Percentiles rank a stretch among this genome's conserved stretches.
Evolutionary conservation across 2,113 vertebrate species (phyloP).

Genomic region (Fregetta grallaria): DNA sequence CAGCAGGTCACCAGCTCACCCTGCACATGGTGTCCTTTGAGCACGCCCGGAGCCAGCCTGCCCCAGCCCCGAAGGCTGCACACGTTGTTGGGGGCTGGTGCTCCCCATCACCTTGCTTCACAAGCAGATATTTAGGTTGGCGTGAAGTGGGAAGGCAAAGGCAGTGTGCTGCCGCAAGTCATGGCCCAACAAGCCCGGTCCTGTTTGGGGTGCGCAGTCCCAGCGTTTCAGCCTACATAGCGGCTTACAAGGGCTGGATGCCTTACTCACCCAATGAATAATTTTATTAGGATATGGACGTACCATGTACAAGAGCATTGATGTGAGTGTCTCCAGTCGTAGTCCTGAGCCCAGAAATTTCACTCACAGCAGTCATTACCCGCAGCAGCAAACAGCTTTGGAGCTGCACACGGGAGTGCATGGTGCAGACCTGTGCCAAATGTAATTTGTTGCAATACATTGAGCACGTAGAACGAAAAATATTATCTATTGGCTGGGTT

Average conservation of each 20-base stretch:
- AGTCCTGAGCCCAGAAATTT: not conserved
- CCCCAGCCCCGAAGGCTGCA: not conserved
- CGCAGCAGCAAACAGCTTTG: not conserved
- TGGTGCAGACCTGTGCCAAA: not conserved
- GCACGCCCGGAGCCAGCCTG: not conserved
- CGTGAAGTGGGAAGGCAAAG: not conserved
- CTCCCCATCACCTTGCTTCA: not conserved
- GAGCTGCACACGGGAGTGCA: not conserved
- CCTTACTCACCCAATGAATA: not conserved
- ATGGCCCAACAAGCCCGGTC: too few relatives aligned
- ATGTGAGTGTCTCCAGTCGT: not conserved
- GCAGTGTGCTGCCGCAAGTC: not conserved
- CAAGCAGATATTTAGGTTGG: not conserved
- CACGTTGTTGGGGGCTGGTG: not conserved
- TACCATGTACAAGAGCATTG: not conserved
- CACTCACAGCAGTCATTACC: not conserved
- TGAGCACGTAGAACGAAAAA: not conserved
- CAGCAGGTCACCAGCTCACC: not conserved
- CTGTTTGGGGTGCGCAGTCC: not conserved
- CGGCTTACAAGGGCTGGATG: not conserved
- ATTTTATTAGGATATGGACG: not conserved
- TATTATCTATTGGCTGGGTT: not conserved
- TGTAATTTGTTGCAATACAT: slow-evolving; percentile 3
- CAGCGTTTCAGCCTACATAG: fast-evolving
- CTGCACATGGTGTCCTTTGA: not conserved